Conservation (phyloP, 2,888 invertebrate genomes). For the Anagyrus pseudococci region DNA sequence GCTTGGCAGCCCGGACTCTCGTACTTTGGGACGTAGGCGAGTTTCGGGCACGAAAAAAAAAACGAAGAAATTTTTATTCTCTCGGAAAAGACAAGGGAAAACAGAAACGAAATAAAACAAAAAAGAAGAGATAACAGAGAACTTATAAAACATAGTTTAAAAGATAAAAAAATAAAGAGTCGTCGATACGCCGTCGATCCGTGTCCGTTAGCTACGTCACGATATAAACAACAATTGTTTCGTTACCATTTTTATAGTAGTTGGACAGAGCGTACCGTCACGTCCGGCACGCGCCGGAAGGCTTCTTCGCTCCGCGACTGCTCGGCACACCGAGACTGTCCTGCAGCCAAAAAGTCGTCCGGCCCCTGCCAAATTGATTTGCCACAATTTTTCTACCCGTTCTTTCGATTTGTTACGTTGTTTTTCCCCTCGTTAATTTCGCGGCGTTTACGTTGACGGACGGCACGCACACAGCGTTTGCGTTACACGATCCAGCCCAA, state of each 20-base stretch:
- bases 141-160: neutral
- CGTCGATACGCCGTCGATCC: constrained; percentile 45
- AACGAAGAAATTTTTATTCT: constrained; percentile 16
- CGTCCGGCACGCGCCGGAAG: constrained; percentile 11
- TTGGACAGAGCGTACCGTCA: constrained; percentile 40
- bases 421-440: too few relatives aligned
- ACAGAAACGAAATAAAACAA: neutral
- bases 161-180: constrained; percentile 32
- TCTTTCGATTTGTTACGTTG: too few relatives aligned
- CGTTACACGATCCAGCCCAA: neutral
- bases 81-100: constrained; percentile 6
- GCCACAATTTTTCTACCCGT: too few relatives aligned
- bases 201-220: constrained; percentile 40
- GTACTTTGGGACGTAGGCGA: constrained; percentile 50
- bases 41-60: constrained; percentile 37
- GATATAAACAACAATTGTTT: constrained; percentile 49
- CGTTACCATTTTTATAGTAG: constrained; percentile 17
- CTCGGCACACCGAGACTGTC: neutral
- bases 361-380: neutral
- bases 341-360: neutral
- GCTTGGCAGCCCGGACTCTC: constrained; percentile 54
- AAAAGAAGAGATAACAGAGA: too few relatives aligned
- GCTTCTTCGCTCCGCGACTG: neutral
- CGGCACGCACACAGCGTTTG: constrained; percentile 42
- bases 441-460: constrained; percentile 40